Conservation (phyloP, 2,113 vertebrate species). For the Chrysochloris asiatica region DNA sequence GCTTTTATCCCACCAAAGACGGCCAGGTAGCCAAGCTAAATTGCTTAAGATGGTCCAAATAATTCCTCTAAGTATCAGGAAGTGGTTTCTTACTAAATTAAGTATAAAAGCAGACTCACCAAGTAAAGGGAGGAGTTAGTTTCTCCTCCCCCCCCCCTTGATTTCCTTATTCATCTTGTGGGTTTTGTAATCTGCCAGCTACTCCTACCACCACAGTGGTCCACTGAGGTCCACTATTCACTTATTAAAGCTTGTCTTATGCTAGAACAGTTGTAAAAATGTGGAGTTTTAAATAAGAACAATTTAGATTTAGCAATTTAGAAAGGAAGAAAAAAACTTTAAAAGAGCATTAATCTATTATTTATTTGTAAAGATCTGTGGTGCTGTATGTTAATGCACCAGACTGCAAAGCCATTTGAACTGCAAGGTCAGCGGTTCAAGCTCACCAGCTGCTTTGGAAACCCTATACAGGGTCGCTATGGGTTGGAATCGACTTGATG, state of each 20-base stretch:
- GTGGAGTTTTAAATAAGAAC: constrained; percentile 22
- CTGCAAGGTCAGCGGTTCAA: too few species aligned
- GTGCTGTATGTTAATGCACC: too few species aligned
- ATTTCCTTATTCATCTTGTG: constrained; percentile 26
- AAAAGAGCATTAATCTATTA: constrained; percentile 2
- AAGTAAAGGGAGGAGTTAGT: neutral
- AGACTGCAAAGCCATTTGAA: too few species aligned
- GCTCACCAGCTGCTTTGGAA: too few species aligned
- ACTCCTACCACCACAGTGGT: neutral
- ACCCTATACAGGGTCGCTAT: too few species aligned
- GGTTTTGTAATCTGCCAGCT: neutral
- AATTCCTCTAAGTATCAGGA: neutral
- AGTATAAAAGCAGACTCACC: neutral
- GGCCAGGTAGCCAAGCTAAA: too few species aligned
- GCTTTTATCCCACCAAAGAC: neutral
- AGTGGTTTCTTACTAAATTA: neutral
- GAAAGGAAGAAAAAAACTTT: neutral
- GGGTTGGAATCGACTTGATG: too few species aligned
- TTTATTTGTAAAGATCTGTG: constrained; percentile 31
- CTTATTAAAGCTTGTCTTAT: constrained; percentile 7
- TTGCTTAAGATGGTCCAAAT: neutral
- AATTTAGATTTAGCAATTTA: neutral
- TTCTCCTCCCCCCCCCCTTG: neutral
- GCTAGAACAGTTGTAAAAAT: constrained; percentile 14
- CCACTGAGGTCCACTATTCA: neutral